Evolutionary conservation across 2,888 invertebrate species (phyloP), one percentile per base, ranked within the genome.

Genomic region (Drosophila kuntzei): DNA sequence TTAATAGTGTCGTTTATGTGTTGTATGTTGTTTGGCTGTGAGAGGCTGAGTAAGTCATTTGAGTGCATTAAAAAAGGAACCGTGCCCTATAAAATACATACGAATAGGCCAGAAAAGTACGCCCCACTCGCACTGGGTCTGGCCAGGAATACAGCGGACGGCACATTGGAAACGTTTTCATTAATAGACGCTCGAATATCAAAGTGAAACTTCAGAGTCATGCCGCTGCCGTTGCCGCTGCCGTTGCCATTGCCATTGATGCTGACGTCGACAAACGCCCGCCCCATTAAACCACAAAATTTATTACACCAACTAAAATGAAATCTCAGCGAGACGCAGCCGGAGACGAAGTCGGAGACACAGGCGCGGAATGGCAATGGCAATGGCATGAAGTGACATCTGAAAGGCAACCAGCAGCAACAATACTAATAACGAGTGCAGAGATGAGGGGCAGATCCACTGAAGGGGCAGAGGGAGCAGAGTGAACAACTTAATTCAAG

Each of bases 211-310:
- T 80, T 86, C 85, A 86, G 68, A 88, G 84, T 76, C 68, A 65
- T 74, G 84, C 85, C 84, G 84, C 72, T 16, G 68, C 51, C 54
- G 47, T 44, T 54, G 50, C 44, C 12, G 41, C 29, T 41, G 37
- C 44, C 12, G 39, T 46, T 39, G 49, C 55, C 16, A n/a, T 34
- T 55, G 61, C 65, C 47, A 59, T 46, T 64, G 65, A 47, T 62
- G 65, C 61, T 65, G 79, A 79, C 55, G 81, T 79, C 80, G 69
- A 65, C 82, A 79, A 72, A 79, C 71, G 77, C 86, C 82, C 89
- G 84, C 89, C 89, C 90, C 91, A 91, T 91, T 91, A 90, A 90
- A 91, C 90, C 90, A 90, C 90, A 91, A 90, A 91, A 90, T 90
- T 90, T 90, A 90, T 91, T 91, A 79, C 89, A 63, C 81, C 89